Conservation (phyloP, 2,888 invertebrate species). For the Amaurobius ferox region DNA sequence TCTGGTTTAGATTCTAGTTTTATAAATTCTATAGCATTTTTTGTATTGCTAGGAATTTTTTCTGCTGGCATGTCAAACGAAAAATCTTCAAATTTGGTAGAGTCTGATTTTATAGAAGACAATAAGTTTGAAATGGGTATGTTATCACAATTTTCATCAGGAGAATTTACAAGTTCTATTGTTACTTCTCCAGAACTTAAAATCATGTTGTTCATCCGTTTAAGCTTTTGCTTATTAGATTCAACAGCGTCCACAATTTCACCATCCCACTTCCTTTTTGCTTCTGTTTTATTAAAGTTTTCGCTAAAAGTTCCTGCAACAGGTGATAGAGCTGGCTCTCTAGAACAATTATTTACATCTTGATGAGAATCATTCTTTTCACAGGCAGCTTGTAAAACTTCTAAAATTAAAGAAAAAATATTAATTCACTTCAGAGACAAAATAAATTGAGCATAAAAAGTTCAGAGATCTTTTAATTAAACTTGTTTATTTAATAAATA, state of each 20-base stretch:
- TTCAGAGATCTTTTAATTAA: background rate
- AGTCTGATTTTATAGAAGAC: slow-evolving; percentile 43
- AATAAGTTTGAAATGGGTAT: slow-evolving; percentile 47
- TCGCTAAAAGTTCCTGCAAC: slow-evolving; percentile 28
- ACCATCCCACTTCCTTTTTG: slow-evolving; percentile 55
- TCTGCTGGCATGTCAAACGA: slow-evolving; percentile 33
- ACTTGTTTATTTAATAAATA: background rate
- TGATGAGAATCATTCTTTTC: slow-evolving; percentile 46
- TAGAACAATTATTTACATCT: slow-evolving; percentile 24
- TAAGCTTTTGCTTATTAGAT: slow-evolving; percentile 38
- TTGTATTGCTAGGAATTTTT: slow-evolving; percentile 9
- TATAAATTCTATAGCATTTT: slow-evolving; percentile 35
- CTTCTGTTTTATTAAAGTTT: slow-evolving; percentile 33
- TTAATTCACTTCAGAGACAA: no score
- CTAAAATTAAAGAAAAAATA: slow-evolving; percentile 33
- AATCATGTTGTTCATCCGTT: slow-evolving; percentile 45
- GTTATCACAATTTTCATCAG: slow-evolving; percentile 42
- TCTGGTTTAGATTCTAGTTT: slow-evolving; percentile 41
- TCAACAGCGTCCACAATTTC: slow-evolving; percentile 29
- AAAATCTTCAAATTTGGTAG: slow-evolving; percentile 35
- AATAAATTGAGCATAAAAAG: no score
- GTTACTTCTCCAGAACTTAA: slow-evolving; percentile 44
- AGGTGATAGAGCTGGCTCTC: background rate
- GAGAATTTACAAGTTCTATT: slow-evolving; percentile 30
- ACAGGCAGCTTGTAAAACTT: slow-evolving; percentile 60